A percentile compares a stretch with the other conserved stretches of the same genome.
phyloP scores from a whole-genome alignment of 2,113 vertebrate genomes.

The Apus apus region DNA sequence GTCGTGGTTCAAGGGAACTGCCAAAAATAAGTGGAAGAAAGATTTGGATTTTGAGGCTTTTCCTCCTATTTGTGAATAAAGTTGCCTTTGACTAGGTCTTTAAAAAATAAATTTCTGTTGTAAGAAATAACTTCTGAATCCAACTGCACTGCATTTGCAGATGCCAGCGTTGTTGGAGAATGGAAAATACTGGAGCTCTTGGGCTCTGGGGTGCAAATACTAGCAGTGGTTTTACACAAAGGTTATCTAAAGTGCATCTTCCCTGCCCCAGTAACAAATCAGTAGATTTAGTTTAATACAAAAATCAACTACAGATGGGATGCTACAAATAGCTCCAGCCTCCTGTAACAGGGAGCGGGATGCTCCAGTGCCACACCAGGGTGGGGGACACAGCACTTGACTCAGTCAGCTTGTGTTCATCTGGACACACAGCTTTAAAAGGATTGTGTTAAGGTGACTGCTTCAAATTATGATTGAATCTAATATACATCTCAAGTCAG shows the following conservation, averaged over 20 bases:
- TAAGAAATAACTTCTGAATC: background rate
- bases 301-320: background rate
- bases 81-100: background rate
- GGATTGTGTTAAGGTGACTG: background rate
- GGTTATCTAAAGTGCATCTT: background rate
- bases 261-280: background rate
- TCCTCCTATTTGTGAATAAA: background rate
- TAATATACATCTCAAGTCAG: background rate
- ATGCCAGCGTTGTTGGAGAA: background rate
- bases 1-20: background rate
- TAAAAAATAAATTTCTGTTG: background rate
- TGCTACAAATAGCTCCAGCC: background rate
- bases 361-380: background rate
- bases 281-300: background rate
- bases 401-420: background rate
- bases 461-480: background rate
- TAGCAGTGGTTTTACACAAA: background rate
- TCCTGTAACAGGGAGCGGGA: background rate
- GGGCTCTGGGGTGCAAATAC: background rate
- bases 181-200: background rate
- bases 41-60: background rate
- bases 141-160: background rate
- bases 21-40: background rate
- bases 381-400: rapidly evolving
- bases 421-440: background rate